Conservation (phyloP, 2,797 vertebrate genomes). For the Meda fulgida region DNA sequence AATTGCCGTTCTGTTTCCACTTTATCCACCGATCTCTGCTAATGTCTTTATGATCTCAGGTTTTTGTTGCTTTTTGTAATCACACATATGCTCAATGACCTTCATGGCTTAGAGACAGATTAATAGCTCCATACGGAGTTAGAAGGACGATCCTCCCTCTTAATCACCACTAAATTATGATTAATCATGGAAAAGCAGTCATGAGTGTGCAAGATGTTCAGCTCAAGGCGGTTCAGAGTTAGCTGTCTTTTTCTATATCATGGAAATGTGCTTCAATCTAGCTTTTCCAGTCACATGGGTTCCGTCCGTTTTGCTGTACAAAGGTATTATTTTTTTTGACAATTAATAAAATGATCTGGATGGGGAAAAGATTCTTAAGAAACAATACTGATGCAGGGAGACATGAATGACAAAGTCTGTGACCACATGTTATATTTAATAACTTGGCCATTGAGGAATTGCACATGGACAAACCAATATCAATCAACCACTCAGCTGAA, state of each 20-base stretch:
- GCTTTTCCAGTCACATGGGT: neutral
- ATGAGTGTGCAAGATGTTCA: constrained; percentile 70
- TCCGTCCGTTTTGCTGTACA: neutral
- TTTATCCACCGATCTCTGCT: constrained; percentile 13
- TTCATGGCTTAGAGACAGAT: constrained; percentile 82
- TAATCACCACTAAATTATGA: constrained; percentile 82
- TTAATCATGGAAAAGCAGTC: constrained; percentile 76
- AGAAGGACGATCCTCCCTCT: constrained; percentile 75
- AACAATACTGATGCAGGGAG: neutral
- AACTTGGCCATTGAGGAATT: neutral
- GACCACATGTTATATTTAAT: neutral
- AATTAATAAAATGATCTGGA: neutral
- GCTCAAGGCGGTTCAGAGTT: constrained; percentile 61
- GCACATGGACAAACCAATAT: neutral
- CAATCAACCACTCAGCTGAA: neutral
- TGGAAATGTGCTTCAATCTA: neutral
- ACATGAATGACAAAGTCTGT: neutral
- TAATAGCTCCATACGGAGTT: constrained; percentile 70
- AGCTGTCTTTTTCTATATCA: neutral
- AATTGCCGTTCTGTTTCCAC: constrained; percentile 13
- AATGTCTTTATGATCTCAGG: constrained; percentile 29
- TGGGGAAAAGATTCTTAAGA: neutral
- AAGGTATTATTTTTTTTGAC: neutral
- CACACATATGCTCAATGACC: constrained; percentile 74
- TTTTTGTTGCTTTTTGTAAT: constrained; percentile 61